A percentile compares a stretch with the other conserved stretches of the same genome.
phyloP scores from a whole-genome alignment of 92 coral and sea anemone genomes.

The Palythoa heliodiscus region DNA sequence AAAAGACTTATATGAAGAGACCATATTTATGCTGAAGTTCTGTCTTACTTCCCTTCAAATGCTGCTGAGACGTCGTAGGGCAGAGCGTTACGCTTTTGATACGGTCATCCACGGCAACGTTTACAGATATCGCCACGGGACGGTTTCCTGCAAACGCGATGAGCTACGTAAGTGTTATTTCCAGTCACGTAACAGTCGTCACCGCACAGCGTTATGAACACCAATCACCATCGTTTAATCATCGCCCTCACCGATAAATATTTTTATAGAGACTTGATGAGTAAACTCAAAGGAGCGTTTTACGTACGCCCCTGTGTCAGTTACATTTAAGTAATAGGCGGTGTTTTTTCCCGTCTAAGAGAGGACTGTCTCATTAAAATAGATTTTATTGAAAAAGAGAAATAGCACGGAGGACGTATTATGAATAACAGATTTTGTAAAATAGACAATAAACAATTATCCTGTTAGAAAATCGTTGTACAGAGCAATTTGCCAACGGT shows the following conservation, averaged over 20 bases:
- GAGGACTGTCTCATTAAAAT: not conserved
- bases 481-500: not conserved
- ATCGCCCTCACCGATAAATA: not conserved
- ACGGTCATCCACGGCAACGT: not conserved
- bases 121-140: not conserved
- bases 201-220: not conserved
- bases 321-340: not conserved
- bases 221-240: not conserved
- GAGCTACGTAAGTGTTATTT: no score
- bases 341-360: not conserved
- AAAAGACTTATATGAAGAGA: no score
- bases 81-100: not conserved
- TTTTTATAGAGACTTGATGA: not conserved
- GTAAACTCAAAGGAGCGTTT: no score
- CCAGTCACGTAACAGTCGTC: not conserved
- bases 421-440: not conserved
- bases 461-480: not conserved
- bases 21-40: no score
- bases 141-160: not conserved
- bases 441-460: not conserved
- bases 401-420: not conserved
- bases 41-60: no score
- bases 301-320: not conserved
- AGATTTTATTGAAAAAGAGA: not conserved
- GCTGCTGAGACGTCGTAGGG: not conserved